A percentile compares a stretch with the other conserved stretches of the same genome.
These are phyloP conservation scores for Orthosia incerta DNA, from an alignment of 2,888 invertebrate genomes.

Conservation along the genomic window DNA sequence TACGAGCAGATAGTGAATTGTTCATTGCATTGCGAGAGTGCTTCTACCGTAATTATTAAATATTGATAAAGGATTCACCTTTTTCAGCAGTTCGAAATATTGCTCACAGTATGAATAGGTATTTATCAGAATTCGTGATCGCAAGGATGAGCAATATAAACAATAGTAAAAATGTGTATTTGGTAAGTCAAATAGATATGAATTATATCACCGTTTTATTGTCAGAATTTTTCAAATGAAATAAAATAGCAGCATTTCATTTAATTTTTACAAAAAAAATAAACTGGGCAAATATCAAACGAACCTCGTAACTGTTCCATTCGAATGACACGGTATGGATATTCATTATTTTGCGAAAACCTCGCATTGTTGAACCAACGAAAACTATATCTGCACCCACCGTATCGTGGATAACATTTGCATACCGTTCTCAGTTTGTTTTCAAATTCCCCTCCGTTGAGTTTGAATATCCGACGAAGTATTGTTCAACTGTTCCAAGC, in stretches of 20 bases:
- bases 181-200: not conserved
- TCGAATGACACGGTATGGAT: constrained; percentile 48
- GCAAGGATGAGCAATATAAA: not conserved
- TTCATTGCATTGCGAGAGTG: constrained; percentile 26
- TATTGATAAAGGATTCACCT: not conserved
- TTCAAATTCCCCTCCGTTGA: constrained; percentile 69
- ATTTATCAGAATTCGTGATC: not conserved
- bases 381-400: constrained; percentile 66
- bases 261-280: constrained; percentile 28
- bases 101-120: not conserved
- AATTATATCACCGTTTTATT: not conserved
- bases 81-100: not conserved
- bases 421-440: constrained; percentile 80
- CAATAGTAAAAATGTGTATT: not conserved
- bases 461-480: constrained; percentile 57
- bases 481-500: constrained; percentile 57
- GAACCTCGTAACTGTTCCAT: constrained; percentile 61
- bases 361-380: constrained; percentile 65
- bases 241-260: constrained; percentile 3
- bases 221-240: constrained; percentile 16
- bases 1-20: constrained; percentile 38
- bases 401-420: constrained; percentile 73
- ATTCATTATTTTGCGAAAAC: constrained; percentile 71
- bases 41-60: constrained; percentile 18
- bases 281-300: constrained; percentile 45